Evolutionary conservation across 1,140 invertebrate species (phyloP).

Genomic region (Apis mellifera): Amel_HAv3.1 CM009939.2:8481001-8481500

Average conservation of each 20-base stretch:
- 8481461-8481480: conserved; percentile 79
- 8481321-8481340: too few relatives aligned
- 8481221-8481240: background rate
- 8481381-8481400: conserved; percentile 80
- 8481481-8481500: conserved; percentile 79
- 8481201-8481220: background rate
- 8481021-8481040: conserved; percentile 31
- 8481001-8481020: conserved; percentile 62
- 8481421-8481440: conserved; percentile 79
- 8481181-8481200: background rate
- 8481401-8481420: conserved; percentile 80
- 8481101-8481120: conserved; percentile 38
- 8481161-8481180: background rate
- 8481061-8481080: conserved; percentile 14
- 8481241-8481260: too few relatives aligned
- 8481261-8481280: too few relatives aligned
- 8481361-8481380: background rate
- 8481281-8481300: too few relatives aligned
- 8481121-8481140: background rate
- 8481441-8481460: conserved; percentile 80
- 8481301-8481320: too few relatives aligned
- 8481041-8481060: conserved; percentile 23
- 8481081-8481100: conserved; percentile 30
- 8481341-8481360: background rate
- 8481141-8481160: background rate